Base-by-base conservation (phyloP, 1,140 invertebrate genomes). In the Hylaeus volcanicus region DNA sequence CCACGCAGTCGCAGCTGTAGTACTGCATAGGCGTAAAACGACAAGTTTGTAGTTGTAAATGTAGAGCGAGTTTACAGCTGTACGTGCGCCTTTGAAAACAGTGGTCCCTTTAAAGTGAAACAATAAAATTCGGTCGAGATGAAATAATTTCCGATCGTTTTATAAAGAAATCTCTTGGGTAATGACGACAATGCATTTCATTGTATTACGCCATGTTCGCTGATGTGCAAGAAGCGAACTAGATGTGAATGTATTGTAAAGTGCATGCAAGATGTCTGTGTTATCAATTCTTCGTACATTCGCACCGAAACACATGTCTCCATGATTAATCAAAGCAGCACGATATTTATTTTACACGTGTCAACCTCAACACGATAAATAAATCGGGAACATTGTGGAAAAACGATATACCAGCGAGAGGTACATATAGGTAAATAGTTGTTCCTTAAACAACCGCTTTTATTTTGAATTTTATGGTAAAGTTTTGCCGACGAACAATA, bases 181-280 rank as follows among this genome's bases (percentile, higher is more conserved):
- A 41, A 9, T 6, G 70, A 6, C 15, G 26, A n/a, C 12, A 11
- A n/a, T 2, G 5, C 39, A n/a, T 69, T 70, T 69, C 37, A 15
- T 70, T 9, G 2, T n/a, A 6, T 68, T 53, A 55, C 74, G 56
- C 55, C 64, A 81, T 81, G 64, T 69, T 76, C 15, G n/a, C 14
- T 26, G 51, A 79, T 51, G 71, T 45, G 43, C 39, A 43, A 14
- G 58, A 48, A 65, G 41, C 43, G 48, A 43, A 74, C 61, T 61
- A 58, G 71, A 79, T 26, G 26, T 26, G 26, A 26, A 26, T 65
- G 77, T 66, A 64, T 58, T 9, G 43, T 15, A 26, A 8, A 51
- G 26, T 79, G 56, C 45, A 14, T 45, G 43, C 70, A 79, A 73
- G 51, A 79, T 79, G 77, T 76, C 56, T 68, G 9, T 76, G 64